A percentile compares a stretch with the other conserved stretches of the same genome.
Evolutionary conservation across 2,797 vertebrate genomes (phyloP).

Genomic region (Sebastes glaucus): DNA sequence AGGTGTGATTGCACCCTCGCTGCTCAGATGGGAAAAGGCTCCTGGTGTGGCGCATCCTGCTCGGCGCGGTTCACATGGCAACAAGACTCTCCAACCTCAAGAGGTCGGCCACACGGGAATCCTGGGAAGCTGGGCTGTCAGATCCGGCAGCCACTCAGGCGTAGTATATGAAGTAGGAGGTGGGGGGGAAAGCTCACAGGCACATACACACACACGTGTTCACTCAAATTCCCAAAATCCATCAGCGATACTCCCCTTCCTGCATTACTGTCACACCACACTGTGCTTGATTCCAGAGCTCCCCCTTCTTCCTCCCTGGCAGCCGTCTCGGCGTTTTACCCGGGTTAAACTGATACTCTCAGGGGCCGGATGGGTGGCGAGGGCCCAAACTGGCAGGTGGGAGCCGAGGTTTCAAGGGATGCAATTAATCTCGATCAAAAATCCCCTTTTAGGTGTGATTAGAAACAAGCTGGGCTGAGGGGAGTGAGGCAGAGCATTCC

Average conservation of each 20-base stretch:
- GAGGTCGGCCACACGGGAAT: conserved; percentile 66
- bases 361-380: conserved; percentile 44
- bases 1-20: conserved; percentile 35
- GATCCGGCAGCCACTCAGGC: conserved; percentile 72
- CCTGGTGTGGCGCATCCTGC: conserved; percentile 28
- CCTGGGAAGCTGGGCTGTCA: conserved; percentile 74
- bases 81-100: conserved; percentile 68
- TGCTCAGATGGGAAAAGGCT: conserved; percentile 14
- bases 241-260: conserved; percentile 45
- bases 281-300: conserved; percentile 37
- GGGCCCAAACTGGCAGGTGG: conserved; percentile 47
- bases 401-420: conserved; percentile 56
- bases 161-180: conserved; percentile 28
- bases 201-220: conserved; percentile 5
- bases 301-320: conserved; percentile 44
- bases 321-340: conserved; percentile 47
- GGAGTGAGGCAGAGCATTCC: conserved; percentile 32
- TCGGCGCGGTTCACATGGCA: conserved; percentile 77
- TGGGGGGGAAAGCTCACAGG: conserved; percentile 22
- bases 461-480: conserved; percentile 49
- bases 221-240: conserved; percentile 66
- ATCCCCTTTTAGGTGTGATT: conserved; percentile 72
- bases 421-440: conserved; percentile 79
- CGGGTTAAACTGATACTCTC: conserved; percentile 76
- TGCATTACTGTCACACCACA: conserved; percentile 51